These are phyloP conservation scores for Neoarius graeffei DNA, from an alignment of 2,113 vertebrate species.

Conservation along the genomic window DNA sequence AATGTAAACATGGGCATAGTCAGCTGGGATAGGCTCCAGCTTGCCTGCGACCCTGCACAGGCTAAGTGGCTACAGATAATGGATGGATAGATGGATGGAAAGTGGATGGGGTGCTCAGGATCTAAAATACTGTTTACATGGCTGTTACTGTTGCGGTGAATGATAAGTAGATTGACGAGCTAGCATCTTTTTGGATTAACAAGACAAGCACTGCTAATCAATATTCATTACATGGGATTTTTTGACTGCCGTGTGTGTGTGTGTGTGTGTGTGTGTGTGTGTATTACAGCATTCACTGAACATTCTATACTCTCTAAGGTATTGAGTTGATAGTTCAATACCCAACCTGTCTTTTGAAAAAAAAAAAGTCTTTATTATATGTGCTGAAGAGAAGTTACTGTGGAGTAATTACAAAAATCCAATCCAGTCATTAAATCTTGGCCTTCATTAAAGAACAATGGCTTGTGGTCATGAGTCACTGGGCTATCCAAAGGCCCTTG, in stretches of 20 bases:
- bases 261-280: slow-evolving; percentile 19
- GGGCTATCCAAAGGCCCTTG: slow-evolving; percentile 21
- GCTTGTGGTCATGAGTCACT: slow-evolving; percentile 30
- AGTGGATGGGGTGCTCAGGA: too few relatives aligned
- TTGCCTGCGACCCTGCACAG: too few relatives aligned
- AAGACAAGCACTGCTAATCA: slow-evolving; percentile 1
- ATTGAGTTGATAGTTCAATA: slow-evolving; percentile 15
- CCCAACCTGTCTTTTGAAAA: background rate
- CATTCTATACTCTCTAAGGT: slow-evolving; percentile 4
- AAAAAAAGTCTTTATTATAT: background rate
- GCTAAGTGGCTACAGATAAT: too few relatives aligned
- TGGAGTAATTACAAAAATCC: slow-evolving; percentile 35
- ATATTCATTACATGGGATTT: background rate
- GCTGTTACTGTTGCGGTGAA: background rate
- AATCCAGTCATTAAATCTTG: slow-evolving; percentile 22
- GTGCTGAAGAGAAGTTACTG: background rate
- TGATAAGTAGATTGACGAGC: background rate
- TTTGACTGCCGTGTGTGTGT: background rate
- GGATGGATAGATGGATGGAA: too few relatives aligned
- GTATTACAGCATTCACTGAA: background rate
- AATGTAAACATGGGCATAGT: too few relatives aligned
- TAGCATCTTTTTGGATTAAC: background rate
- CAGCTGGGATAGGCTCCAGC: too few relatives aligned
- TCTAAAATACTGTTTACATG: background rate
- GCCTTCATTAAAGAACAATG: slow-evolving; percentile 28